Evolutionary conservation across 2,113 vertebrate species (phyloP).

Genomic region (Gnathonemus longibarbis): DNA sequence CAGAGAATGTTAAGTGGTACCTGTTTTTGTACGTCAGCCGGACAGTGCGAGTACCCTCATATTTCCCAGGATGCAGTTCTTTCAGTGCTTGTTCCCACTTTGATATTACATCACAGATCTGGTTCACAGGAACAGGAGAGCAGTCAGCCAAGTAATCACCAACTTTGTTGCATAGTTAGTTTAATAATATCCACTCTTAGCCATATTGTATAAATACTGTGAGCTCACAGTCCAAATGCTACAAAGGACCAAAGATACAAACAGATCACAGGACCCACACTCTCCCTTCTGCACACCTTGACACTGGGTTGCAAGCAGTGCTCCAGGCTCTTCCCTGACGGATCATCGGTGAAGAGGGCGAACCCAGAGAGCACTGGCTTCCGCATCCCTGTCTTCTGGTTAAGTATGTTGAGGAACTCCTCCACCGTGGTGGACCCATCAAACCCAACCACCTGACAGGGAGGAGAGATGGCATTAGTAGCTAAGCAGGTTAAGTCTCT

Average conservation of each 20-base stretch:
- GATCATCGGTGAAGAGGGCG: slow-evolving; percentile 77
- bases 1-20: slow-evolving; percentile 36
- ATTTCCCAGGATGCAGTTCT: slow-evolving; percentile 78
- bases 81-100: slow-evolving; percentile 85
- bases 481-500: too few species aligned
- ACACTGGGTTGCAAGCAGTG: slow-evolving; percentile 71
- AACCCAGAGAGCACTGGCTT: slow-evolving; percentile 72
- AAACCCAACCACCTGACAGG: slow-evolving; percentile 75
- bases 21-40: slow-evolving; percentile 82
- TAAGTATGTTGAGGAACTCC: slow-evolving; percentile 73
- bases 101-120: slow-evolving; percentile 88
- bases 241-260: neutral
- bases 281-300: slow-evolving; percentile 56
- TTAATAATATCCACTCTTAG: neutral
- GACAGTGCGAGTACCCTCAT: slow-evolving; percentile 77
- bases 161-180: neutral
- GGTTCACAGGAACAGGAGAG: slow-evolving; percentile 3
- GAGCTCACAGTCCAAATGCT: neutral
- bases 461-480: neutral
- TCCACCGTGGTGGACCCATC: slow-evolving; percentile 81
- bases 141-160: neutral
- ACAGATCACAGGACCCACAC: neutral
- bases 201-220: neutral
- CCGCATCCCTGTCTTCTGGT: slow-evolving; percentile 74
- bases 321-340: slow-evolving; percentile 73